Evolutionary conservation across 2,888 invertebrate genomes (phyloP).

Genomic region (Frankliniella intonsa): DNA sequence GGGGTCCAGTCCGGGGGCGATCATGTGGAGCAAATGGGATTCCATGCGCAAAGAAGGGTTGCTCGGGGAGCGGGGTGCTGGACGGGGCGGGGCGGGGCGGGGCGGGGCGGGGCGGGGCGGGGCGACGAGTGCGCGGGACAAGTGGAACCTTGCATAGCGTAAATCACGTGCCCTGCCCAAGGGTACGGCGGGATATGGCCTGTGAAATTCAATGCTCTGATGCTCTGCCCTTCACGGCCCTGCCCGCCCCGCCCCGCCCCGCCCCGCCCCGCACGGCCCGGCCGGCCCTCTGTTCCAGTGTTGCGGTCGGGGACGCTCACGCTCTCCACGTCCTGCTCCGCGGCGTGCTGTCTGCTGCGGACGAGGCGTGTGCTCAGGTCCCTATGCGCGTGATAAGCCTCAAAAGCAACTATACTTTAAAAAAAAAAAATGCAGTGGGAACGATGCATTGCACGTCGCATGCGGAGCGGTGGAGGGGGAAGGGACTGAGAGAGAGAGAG

Average conservation of each 20-base stretch:
- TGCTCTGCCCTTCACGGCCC: no score
- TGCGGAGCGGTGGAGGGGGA: no score
- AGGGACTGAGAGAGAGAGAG: neutral
- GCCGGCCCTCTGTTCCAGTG: no score
- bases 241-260: no score
- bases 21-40: neutral
- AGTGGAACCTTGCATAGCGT: neutral
- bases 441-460: neutral
- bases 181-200: neutral
- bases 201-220: slow-evolving; percentile 13
- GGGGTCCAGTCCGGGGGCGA: neutral
- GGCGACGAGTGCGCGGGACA: neutral
- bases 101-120: neutral
- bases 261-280: no score
- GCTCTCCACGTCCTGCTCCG: no score
- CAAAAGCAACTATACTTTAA: no score
- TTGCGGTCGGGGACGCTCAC: no score
- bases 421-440: no score
- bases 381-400: no score
- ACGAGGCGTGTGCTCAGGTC: no score
- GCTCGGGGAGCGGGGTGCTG: neutral
- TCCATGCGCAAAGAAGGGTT: neutral
- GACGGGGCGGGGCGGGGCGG: neutral
- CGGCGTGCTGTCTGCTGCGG: no score
- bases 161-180: neutral